phyloP scores from a whole-genome alignment of 2,113 vertebrate genomes.

The Python bivittatus region DNA sequence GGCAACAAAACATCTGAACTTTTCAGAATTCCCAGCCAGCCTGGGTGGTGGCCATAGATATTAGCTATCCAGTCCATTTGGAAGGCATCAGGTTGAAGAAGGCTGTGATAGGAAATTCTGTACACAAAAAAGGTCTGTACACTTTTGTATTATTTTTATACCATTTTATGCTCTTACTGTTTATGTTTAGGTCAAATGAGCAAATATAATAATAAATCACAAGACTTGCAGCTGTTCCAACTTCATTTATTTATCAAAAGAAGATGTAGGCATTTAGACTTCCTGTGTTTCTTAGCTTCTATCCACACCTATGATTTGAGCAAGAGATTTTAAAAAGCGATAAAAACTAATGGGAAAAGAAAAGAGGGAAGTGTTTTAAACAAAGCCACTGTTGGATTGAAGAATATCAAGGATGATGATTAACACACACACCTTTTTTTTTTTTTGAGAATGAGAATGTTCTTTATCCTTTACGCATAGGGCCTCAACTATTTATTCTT shows the following conservation, averaged over 20 bases:
- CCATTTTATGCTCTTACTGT: background rate
- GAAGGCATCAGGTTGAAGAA: background rate
- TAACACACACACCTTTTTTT: slow-evolving; percentile 12
- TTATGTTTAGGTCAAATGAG: background rate
- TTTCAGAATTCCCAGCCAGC: background rate
- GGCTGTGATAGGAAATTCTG: background rate
- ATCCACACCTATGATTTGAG: background rate
- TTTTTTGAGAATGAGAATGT: background rate
- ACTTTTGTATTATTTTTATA: slow-evolving; percentile 36
- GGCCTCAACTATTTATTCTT: background rate
- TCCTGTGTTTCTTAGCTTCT: background rate
- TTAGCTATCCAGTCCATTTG: background rate
- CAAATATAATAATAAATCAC: background rate
- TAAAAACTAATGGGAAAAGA: slow-evolving; percentile 1
- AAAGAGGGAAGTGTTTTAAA: slow-evolving; percentile 13
- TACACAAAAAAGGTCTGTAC: background rate
- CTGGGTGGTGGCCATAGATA: background rate
- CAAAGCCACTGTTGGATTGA: background rate
- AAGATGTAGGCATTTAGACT: background rate
- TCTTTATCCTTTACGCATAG: background rate
- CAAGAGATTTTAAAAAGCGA: background rate
- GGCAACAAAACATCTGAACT: background rate
- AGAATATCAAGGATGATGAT: background rate
- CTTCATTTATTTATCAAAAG: background rate
- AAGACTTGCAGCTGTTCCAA: background rate